Percentiles rank a stretch among this genome's conserved stretches.
Conservation (phyloP, 2,797 vertebrate genomes). For the Eremophila alpestris region DNA sequence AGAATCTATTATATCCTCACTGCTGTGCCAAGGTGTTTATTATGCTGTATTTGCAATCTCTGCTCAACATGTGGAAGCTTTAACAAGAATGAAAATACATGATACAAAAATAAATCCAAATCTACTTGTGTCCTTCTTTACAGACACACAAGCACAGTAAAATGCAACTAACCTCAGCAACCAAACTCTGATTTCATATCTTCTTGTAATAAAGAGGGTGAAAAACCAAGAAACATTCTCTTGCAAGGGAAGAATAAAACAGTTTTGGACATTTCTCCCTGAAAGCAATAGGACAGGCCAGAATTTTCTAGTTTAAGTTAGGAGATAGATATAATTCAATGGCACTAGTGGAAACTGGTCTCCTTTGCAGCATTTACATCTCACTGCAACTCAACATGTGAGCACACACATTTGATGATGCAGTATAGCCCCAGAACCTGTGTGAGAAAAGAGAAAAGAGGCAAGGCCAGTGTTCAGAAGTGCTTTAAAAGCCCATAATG, state of each 20-base stretch:
- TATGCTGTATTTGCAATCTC: not conserved
- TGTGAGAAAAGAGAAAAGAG: not conserved
- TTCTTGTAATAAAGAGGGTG: not conserved
- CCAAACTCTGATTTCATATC: not conserved
- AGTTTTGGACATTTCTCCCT: not conserved
- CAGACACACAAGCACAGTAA: not conserved
- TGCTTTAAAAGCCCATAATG: not conserved
- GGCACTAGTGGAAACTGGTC: not conserved
- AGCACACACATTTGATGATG: not conserved
- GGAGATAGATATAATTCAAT: not conserved
- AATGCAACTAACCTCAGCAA: not conserved
- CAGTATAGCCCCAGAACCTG: not conserved
- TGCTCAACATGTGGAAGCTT: not conserved
- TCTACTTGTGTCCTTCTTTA: not conserved
- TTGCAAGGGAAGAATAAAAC: not conserved
- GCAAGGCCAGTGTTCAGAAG: not conserved
- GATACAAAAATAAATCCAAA: not conserved
- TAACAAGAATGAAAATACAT: not conserved
- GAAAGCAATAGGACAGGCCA: not conserved
- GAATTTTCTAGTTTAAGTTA: not conserved
- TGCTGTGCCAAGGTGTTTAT: conserved; percentile 6
- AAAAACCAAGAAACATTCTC: not conserved
- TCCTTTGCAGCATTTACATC: not conserved
- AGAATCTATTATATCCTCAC: not conserved
- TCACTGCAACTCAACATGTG: not conserved